phyloP scores from a whole-genome alignment of 37 sponge, comb jelly and placozoan species.

The Oopsacas minuta region DNA sequence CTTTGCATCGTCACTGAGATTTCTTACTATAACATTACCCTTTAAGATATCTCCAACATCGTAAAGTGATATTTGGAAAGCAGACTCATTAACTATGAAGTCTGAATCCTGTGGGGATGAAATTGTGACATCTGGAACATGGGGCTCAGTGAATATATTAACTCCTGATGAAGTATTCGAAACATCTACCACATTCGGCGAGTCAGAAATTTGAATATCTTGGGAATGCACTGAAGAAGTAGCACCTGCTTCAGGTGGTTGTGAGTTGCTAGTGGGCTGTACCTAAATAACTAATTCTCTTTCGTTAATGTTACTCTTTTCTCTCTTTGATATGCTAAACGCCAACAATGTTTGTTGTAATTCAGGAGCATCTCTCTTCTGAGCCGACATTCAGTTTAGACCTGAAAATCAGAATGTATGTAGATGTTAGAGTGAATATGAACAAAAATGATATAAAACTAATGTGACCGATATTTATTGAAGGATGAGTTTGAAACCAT shows the following conservation, averaged over 20 bases:
- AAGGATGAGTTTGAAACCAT: no score
- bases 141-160: constrained; percentile 13
- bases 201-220: background rate
- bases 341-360: no score
- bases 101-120: background rate
- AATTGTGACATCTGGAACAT: constrained; percentile 20
- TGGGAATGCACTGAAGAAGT: background rate
- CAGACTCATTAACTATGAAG: background rate
- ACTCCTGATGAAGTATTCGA: background rate
- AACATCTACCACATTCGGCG: constrained; percentile 1
- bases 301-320: no score
- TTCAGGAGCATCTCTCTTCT: no score
- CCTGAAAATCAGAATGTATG: background rate
- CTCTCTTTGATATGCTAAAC: no score
- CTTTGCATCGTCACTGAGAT: constrained; percentile 7
- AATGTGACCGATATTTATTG: background rate
- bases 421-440: background rate
- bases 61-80: background rate
- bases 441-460: background rate
- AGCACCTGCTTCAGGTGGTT: background rate
- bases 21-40: background rate
- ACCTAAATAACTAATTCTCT: background rate
- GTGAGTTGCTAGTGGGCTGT: background rate
- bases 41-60: constrained; percentile 13
- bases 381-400: background rate